Evolutionary conservation across 2,888 invertebrate genomes (phyloP), one percentile per base, ranked within the genome.

Genomic region (Odiellus spinosus): DNA sequence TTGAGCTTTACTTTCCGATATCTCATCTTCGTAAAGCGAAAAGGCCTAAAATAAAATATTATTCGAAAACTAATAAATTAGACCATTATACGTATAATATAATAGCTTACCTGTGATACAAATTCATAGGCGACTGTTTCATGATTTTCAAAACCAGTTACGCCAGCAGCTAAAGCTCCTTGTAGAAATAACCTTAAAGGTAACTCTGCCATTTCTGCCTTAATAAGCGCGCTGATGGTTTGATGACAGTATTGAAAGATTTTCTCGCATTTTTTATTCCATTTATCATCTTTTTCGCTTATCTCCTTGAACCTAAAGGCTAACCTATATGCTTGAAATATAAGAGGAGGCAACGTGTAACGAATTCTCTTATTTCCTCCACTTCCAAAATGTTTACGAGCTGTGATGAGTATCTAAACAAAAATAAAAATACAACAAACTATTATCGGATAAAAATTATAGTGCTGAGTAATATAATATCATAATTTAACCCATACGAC

Each of bases 111-210:
- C 70, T 82, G 82, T 18, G 95, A 91, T 65, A 98, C 80, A 63
- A 90, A 99, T 68, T 99, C 98, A 69, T 99, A 99, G 0, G 95
- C 95, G 1, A 96, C 84, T 8, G 90, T 86, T 69, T 96, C 95
- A 64, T 87, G 85, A 63, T 91, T 90, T 50, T 88, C 83, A 67
- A 95, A 96, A 6, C 78, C 78, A 45, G 93, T 87, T 66, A 85
- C 81, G 46, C 86, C 84, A 48, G 90, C 86, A 0, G 90, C 86
- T 41, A 95, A 69, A 0, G 95, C 95, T 2, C 95, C 96, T 69
- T 96, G 91, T 2, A 98, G 75, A 67, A 93, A 98, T 45, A 98
- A 68, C 53, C 96, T 75, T 36, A 98, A 70, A 0, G 96, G 90
- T 47, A 98, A 66, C 63, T 98, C 96, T 0, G 93, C 84, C 44